Conservation (phyloP, 2,797 vertebrate genomes). For the Thamnophis elegans region DNA sequence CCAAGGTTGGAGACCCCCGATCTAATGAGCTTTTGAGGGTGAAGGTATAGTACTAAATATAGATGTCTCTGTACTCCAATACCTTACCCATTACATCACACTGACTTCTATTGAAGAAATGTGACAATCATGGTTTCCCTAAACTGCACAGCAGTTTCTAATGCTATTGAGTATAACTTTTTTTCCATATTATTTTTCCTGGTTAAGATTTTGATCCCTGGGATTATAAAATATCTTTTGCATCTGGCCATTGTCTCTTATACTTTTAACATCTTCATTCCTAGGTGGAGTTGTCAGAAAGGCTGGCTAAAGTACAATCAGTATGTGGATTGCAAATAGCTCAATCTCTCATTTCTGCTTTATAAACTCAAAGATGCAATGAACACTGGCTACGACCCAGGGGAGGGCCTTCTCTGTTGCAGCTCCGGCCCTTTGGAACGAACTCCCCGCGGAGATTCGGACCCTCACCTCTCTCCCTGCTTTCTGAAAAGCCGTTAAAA, state of each 20-base stretch:
- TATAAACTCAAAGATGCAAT: not conserved
- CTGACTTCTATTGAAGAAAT: not conserved
- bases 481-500: too few species aligned
- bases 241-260: not conserved
- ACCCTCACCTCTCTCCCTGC: too few species aligned
- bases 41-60: not conserved
- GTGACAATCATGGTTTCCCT: not conserved
- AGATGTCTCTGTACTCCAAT: not conserved
- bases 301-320: not conserved
- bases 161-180: not conserved
- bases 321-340: not conserved
- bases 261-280: not conserved
- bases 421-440: too few species aligned
- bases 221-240: not conserved
- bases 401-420: too few species aligned
- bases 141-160: not conserved
- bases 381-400: too few species aligned
- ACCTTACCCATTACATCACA: not conserved
- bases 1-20: not conserved
- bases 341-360: not conserved
- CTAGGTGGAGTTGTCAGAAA: not conserved
- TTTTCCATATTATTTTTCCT: not conserved
- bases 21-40: not conserved
- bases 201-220: not conserved
- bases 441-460: too few species aligned